These are phyloP conservation scores for Oncopeltus fasciatus DNA, from an alignment of 1,140 invertebrate species.

Conservation along the genomic window DNA sequence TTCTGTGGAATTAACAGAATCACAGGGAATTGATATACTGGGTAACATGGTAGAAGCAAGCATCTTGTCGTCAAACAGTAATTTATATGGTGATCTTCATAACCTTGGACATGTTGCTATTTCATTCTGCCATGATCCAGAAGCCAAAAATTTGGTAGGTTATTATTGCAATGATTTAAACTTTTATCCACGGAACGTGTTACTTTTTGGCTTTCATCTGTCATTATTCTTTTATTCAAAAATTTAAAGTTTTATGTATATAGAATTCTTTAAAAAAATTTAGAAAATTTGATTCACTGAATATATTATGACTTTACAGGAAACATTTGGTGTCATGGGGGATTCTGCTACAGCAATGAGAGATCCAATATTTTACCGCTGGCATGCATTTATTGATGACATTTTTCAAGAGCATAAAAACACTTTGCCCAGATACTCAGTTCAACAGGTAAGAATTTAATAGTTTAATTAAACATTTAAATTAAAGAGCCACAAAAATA, in stretches of 20 bases:
- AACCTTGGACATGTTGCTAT: slow-evolving; percentile 55
- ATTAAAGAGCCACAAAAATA: not conserved
- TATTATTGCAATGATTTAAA: too few relatives aligned
- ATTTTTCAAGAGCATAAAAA: slow-evolving; percentile 63
- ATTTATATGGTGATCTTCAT: slow-evolving; percentile 55
- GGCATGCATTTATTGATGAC: slow-evolving; percentile 66
- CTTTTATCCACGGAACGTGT: too few relatives aligned
- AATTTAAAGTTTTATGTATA: too few relatives aligned
- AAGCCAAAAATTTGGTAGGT: slow-evolving; percentile 33
- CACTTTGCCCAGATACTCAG: slow-evolving; percentile 44
- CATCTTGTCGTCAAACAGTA: slow-evolving; percentile 48
- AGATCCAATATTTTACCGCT: slow-evolving; percentile 73
- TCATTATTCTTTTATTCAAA: not conserved
- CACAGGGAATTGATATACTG: slow-evolving; percentile 58
- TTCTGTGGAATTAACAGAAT: slow-evolving; percentile 37
- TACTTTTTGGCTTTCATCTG: too few relatives aligned
- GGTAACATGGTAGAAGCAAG: slow-evolving; percentile 67
- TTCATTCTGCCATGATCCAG: slow-evolving; percentile 54
- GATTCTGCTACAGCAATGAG: slow-evolving; percentile 59
- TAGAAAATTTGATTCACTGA: too few relatives aligned
- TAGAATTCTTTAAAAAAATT: too few relatives aligned
- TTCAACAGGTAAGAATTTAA: slow-evolving; percentile 34
- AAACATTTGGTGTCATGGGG: slow-evolving; percentile 51
- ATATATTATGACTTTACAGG: too few relatives aligned
- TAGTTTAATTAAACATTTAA: not conserved